Percentiles rank a stretch among this genome's conserved stretches.
Conservation (phyloP, 1,140 invertebrate genomes). For the Trinorchestia longiramus region DNA sequence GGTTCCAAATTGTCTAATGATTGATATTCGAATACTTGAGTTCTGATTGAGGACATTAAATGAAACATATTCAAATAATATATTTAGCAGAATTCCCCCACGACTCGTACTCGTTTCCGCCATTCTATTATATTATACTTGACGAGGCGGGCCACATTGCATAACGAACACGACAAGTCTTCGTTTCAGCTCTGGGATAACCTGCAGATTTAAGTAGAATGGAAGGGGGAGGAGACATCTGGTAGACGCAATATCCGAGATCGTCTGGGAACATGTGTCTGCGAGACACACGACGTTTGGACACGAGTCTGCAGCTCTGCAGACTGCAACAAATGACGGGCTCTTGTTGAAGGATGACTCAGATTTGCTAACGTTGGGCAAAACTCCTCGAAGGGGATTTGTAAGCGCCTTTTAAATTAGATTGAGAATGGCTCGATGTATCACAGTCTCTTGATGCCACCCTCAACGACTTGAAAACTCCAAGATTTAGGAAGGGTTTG, state of each 20-base stretch:
- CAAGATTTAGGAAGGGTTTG: not conserved
- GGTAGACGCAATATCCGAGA: not conserved
- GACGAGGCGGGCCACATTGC: not conserved
- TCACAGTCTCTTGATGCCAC: constrained; percentile 41
- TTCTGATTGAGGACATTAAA: too few relatives aligned
- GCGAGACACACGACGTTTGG: not conserved
- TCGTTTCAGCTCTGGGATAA: not conserved
- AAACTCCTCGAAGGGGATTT: constrained; percentile 51
- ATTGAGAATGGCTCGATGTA: constrained; percentile 43
- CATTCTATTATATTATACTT: not conserved
- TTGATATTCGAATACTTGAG: too few relatives aligned
- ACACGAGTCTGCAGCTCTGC: not conserved
- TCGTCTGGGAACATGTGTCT: not conserved
- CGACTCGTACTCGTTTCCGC: too few relatives aligned
- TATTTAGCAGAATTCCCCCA: too few relatives aligned
- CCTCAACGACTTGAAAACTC: not conserved
- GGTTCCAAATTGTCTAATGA: too few relatives aligned
- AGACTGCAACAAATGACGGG: constrained; percentile 40
- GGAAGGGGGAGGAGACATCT: not conserved
- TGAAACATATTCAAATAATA: too few relatives aligned
- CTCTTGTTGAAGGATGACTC: constrained; percentile 18
- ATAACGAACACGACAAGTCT: not conserved
- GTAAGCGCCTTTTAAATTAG: constrained; percentile 51
- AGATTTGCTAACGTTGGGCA: constrained; percentile 40
- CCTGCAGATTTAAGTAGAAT: not conserved